Percentiles rank a stretch among this genome's conserved stretches.
Conservation (phyloP, 2,113 vertebrate species). For the Rhinolophus sinicus region DNA sequence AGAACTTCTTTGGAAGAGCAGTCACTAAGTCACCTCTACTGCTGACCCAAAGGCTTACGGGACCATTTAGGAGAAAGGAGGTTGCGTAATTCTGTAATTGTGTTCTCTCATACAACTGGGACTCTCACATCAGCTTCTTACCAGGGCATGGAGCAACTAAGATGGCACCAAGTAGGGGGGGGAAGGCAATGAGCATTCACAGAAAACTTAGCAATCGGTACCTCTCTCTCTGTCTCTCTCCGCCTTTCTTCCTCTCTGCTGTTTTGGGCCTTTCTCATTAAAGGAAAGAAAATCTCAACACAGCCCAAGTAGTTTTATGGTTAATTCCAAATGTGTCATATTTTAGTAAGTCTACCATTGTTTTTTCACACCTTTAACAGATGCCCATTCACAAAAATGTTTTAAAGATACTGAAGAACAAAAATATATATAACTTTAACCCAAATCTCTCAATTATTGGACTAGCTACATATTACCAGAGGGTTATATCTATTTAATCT, state of each 20-base stretch:
- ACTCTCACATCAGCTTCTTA: neutral
- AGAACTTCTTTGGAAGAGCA: neutral
- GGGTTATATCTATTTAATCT: neutral
- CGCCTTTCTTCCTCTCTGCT: neutral
- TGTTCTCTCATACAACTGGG: neutral
- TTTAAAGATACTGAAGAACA: conserved; percentile 2
- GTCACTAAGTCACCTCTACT: neutral
- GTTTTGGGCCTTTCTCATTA: neutral
- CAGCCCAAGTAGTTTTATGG: neutral
- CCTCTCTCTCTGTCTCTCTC: neutral
- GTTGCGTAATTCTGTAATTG: neutral
- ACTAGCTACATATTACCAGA: neutral
- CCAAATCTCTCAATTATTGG: neutral
- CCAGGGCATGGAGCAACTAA: neutral
- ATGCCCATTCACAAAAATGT: neutral
- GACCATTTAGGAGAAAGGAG: neutral
- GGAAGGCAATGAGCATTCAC: neutral
- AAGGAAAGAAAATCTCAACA: conserved; percentile 6
- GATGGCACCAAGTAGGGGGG: neutral
- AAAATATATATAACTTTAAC: neutral
- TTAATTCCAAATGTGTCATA: neutral
- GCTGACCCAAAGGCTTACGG: conserved; percentile 6
- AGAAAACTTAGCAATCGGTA: neutral
- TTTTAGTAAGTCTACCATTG: neutral
- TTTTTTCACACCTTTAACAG: conserved; percentile 43